Percentiles rank a stretch among this genome's conserved stretches.
Conservation (phyloP, 2,113 vertebrate species). For the Nerophis lumbriciformis region DNA sequence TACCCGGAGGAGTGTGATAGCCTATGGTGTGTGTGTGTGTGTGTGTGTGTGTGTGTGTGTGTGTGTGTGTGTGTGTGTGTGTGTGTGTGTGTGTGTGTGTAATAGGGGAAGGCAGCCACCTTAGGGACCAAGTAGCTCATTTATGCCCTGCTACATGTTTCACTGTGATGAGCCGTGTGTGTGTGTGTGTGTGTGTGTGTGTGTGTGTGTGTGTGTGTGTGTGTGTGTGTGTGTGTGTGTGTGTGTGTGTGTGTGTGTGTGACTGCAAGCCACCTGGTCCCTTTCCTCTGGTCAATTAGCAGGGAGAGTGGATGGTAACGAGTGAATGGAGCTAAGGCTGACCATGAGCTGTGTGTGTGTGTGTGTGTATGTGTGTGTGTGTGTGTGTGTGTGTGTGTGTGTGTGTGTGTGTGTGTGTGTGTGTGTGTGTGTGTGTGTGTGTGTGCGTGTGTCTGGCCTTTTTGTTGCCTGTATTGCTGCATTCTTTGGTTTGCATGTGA, state of each 20-base stretch:
- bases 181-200: constrained; percentile 16
- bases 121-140: constrained; percentile 71
- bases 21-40: constrained; percentile 33
- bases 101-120: constrained; percentile 24
- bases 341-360: constrained; percentile 16
- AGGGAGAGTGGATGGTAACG: constrained; percentile 24
- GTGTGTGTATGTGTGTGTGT: not conserved
- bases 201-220: constrained; percentile 22
- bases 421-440: not conserved
- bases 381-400: not conserved
- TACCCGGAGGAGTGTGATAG: constrained; percentile 40
- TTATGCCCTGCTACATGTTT: constrained; percentile 71
- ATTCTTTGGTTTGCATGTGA: no score
- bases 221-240: constrained; percentile 12
- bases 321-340: constrained; percentile 24
- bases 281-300: constrained; percentile 70
- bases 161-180: constrained; percentile 41
- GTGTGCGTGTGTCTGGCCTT: not conserved
- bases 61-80: constrained; percentile 2
- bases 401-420: not conserved
- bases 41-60: constrained; percentile 19
- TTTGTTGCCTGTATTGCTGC: no score
- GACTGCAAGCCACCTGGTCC: constrained; percentile 46
- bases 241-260: constrained; percentile 19
- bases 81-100: constrained; percentile 5